Base-by-base conservation (phyloP, 2,888 invertebrate species). In the Ormyrus nitidulus region DNA sequence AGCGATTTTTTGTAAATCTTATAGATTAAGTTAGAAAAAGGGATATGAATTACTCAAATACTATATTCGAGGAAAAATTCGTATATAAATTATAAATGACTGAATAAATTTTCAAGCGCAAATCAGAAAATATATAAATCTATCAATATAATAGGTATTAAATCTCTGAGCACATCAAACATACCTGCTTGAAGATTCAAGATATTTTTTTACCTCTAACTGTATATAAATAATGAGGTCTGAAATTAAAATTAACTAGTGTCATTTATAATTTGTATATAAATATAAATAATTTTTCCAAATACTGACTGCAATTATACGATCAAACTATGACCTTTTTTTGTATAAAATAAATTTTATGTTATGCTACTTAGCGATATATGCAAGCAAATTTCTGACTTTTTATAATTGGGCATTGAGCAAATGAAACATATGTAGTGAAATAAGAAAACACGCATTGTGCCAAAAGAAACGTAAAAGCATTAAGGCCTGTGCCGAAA, bases 301-400 rank as follows among this genome's bases (percentile, higher is more conserved):
- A 51, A 11, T 54, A 46, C 49, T 48, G 13, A 56, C 59, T 65
- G 54, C 19, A 70, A 62, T 51, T 49, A 53, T 46, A 53, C 51
- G 58, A 75, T 79, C 46, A 68, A 78, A 56, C 51, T 61, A 65
- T 65, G 70, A 75, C 74, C 65, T 62, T 74, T 68, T 73, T 75
- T 74, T 70, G 61, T 62, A 54, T 5, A 56, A 74, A 70, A 64
- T 48, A 34, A 78, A 64, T 68, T 62, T n/a, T 70, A 48, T 65
- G 34, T 75, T 59, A 44, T 44, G 72, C 13, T 51, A 13, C 44
- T 5, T 49, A 68, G 11, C 19, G 8, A 68, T 62, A 53, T 48
- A 61, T 54, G 9, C 19, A 48, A 71, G 9, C 19, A 48, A 71
- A 65, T 13, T 75, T 46, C 13, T 59, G 13, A 56, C 66, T 59